Conservation (phyloP, 2,888 invertebrate genomes). For the Yponomeuta malinellus region DNA sequence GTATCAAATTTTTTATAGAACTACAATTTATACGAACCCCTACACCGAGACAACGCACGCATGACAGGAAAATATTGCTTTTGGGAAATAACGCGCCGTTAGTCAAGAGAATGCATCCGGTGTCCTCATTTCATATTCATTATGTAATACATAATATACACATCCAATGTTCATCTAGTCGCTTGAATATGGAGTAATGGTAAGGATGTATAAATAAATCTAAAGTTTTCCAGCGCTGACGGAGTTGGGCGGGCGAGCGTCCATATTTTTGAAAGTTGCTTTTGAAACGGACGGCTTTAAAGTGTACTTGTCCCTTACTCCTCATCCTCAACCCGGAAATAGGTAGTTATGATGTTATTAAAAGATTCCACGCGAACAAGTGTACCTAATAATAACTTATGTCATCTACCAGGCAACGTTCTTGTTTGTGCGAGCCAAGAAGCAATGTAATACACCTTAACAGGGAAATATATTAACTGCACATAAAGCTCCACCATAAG, state of each 20-base stretch:
- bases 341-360: not conserved
- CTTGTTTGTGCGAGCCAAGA: not conserved
- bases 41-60: not conserved
- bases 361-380: not conserved
- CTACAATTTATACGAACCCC: not conserved
- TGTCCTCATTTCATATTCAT: slow-evolving; percentile 27
- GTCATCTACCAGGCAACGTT: not conserved
- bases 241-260: slow-evolving; percentile 31
- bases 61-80: slow-evolving; percentile 1
- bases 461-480: not conserved
- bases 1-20: not conserved
- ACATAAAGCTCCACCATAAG: not conserved
- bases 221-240: slow-evolving; percentile 37
- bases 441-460: not conserved
- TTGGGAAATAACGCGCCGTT: slow-evolving; percentile 26
- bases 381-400: not conserved
- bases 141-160: slow-evolving; percentile 23
- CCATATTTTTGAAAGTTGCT: slow-evolving; percentile 38
- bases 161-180: slow-evolving; percentile 24
- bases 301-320: slow-evolving; percentile 30
- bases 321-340: not conserved
- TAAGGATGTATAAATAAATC: slow-evolving; percentile 31
- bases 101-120: slow-evolving; percentile 23
- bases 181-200: slow-evolving; percentile 27
- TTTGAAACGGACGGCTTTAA: slow-evolving; percentile 40